Base-by-base conservation (phyloP, 2,113 vertebrate species). In the Scortum barcoo region DNA sequence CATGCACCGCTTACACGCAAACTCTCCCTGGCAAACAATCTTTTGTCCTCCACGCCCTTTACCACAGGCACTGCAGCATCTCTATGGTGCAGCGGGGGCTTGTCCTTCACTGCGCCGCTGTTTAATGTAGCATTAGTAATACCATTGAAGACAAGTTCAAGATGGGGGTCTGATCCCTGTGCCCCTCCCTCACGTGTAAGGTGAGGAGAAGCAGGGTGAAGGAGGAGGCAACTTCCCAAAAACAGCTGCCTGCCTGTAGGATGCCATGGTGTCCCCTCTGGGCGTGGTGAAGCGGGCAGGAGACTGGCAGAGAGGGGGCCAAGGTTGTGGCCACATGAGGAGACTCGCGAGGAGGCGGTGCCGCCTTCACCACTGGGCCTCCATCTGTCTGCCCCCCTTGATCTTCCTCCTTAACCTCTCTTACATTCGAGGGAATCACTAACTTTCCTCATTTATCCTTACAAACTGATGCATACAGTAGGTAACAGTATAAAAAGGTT, bases 231-330 rank as follows among this genome's bases (percentile, higher is more conserved):
- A 61, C 76, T 86, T 86, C 84, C 85, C 65, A 76, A 87, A 93
- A 94, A 94, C 95, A 95, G 92, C 94, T 95, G 95, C 89, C 81
- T 67, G 88, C 73, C 95, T 78, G 91, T 91, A 84, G 93, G 92
- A 90, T 68, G 84, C 85, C 87, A 53, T 40, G 87, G 85, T 88
- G 86, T n/a, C 85, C 91, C 91, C 92, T 88, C 88, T 89, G 90
- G 75, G 87, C 50, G 51, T 82, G 84, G 84, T 42, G 72, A 83
- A 72, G 78, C 63, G 60, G 71, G 72, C 42, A 89, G 80, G 76
- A 88, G 83, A 81, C 5, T 42, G 78, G 67, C 79, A 79, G 81
- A 80, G 58, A 62, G 65, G 68, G 70, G 92, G 91, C 65, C 83
- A 92, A 89, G 91, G 88, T 90, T 90, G 89, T 62, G 79, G 65